Percentiles rank a stretch among this genome's conserved stretches.
Conservation (phyloP, 1,140 invertebrate species). For the Mamestra configurata region DNA sequence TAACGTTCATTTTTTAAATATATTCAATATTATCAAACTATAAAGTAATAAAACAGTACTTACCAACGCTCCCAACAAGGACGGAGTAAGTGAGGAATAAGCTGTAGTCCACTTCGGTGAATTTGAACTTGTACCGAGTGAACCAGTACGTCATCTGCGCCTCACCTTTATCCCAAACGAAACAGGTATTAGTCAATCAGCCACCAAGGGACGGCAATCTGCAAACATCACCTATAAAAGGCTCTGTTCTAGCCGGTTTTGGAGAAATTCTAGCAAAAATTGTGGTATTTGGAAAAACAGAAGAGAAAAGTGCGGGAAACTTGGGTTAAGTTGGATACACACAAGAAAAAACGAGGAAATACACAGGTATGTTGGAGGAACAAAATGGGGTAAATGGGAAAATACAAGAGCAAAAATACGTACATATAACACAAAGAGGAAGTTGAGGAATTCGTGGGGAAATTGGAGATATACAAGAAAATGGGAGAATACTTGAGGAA, state of each 20-base stretch:
- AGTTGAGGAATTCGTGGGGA: no score
- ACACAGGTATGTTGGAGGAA: no score
- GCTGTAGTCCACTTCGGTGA: conserved; percentile 87
- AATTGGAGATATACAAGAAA: no score
- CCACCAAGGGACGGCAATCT: conserved; percentile 67
- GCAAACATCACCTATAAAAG: conserved; percentile 73
- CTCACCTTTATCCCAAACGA: conserved; percentile 84
- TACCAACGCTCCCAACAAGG: conserved; percentile 83
- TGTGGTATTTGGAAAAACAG: not conserved
- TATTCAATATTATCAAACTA: not conserved
- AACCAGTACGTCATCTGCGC: conserved; percentile 87
- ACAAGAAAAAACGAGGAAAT: no score
- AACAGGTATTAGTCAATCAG: conserved; percentile 78
- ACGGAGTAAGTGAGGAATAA: conserved; percentile 86
- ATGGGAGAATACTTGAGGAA: no score
- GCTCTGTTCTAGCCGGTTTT: conserved; percentile 50
- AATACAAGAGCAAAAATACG: no score
- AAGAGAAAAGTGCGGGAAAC: not conserved
- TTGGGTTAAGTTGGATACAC: no score
- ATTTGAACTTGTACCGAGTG: conserved; percentile 86
- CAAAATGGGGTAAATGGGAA: no score
- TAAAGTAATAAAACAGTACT: conserved; percentile 60
- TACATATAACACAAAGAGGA: no score
- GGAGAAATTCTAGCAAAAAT: not conserved
- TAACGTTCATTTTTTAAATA: no score